These are phyloP conservation scores for Dipus sagitta DNA, from an alignment of 2,797 vertebrate species.

Conservation along the genomic window DNA sequence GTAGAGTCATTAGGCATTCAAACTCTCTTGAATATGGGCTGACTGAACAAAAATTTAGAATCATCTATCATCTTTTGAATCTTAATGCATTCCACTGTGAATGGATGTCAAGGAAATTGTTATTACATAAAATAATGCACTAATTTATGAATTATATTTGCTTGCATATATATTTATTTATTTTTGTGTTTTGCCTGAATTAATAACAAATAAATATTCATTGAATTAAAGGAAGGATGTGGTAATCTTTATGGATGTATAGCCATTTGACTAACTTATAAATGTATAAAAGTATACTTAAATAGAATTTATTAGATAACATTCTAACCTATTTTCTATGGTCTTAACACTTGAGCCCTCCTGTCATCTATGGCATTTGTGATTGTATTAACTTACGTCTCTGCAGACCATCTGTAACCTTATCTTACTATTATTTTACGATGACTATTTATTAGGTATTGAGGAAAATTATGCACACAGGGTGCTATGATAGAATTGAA, in stretches of 20 bases:
- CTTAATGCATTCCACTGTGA: slow-evolving; percentile 33
- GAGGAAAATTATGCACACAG: neutral
- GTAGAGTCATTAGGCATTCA: slow-evolving; percentile 55
- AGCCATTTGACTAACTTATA: neutral
- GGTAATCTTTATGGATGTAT: neutral
- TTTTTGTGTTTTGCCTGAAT: neutral
- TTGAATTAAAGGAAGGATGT: slow-evolving; percentile 14
- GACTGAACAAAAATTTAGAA: slow-evolving; percentile 50
- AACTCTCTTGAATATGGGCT: slow-evolving; percentile 54
- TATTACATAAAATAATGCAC: neutral
- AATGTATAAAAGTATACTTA: neutral
- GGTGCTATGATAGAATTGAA: neutral
- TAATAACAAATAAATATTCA: slow-evolving; percentile 2
- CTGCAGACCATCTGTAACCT: slow-evolving; percentile 2
- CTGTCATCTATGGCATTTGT: neutral
- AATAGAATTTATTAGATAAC: neutral
- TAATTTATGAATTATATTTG: slow-evolving; percentile 41
- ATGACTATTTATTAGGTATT: neutral
- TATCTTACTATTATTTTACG: neutral
- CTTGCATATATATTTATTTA: neutral
- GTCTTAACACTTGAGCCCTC: neutral
- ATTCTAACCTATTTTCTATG: slow-evolving; percentile 40
- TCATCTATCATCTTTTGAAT: slow-evolving; percentile 42
- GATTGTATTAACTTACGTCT: neutral
- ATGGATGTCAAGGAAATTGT: slow-evolving; percentile 51